phyloP scores from a whole-genome alignment of 2,113 vertebrate genomes.

The Hemichromis elongatus region DNA sequence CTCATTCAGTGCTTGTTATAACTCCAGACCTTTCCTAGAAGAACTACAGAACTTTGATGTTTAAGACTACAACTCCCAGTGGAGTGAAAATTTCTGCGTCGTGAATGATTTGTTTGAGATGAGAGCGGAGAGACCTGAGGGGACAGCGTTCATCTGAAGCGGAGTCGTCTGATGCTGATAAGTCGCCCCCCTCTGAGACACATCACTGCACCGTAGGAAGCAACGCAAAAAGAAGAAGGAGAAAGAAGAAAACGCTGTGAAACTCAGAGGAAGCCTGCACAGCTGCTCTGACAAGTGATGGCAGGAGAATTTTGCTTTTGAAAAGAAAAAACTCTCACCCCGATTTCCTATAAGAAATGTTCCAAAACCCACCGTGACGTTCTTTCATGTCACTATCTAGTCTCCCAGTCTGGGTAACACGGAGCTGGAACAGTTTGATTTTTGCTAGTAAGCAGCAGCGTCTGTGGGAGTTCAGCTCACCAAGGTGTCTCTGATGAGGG shows the following conservation, averaged over 20 bases:
- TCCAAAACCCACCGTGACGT: neutral
- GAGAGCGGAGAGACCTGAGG: neutral
- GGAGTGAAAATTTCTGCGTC: neutral
- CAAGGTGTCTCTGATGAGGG: neutral
- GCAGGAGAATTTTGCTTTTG: neutral
- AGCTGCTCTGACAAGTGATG: rapidly evolving
- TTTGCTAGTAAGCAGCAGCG: neutral
- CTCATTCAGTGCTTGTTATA: neutral
- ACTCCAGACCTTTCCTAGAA: neutral
- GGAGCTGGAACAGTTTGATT: rapidly evolving
- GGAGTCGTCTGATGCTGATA: neutral
- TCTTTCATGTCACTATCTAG: neutral
- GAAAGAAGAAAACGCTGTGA: neutral
- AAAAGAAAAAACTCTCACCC: neutral
- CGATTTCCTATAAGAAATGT: rapidly evolving
- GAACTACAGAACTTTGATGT: neutral
- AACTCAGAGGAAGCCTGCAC: neutral
- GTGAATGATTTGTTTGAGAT: neutral
- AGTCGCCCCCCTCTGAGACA: neutral
- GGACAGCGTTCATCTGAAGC: neutral
- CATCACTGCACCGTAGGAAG: neutral
- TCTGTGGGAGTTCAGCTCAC: no score
- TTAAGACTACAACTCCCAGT: slow-evolving; percentile 24
- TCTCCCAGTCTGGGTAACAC: neutral
- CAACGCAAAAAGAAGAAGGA: neutral